These are phyloP conservation scores for Lepas anatifera DNA, from an alignment of 2,888 invertebrate species.

Conservation along the genomic window DNA sequence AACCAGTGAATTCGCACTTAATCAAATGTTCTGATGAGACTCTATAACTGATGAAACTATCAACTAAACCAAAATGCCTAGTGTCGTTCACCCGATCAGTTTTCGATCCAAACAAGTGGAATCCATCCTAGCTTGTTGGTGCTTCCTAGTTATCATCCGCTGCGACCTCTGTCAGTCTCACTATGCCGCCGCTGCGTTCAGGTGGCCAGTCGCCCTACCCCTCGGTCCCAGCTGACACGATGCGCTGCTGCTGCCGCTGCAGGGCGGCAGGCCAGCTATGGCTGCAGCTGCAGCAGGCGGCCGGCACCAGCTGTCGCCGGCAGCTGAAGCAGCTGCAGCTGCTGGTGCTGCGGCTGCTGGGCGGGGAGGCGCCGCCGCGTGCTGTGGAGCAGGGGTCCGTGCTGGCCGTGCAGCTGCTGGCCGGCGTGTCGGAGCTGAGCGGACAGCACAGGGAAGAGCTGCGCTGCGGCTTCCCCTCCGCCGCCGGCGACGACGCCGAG, in stretches of 20 bases:
- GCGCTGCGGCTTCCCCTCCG: not conserved
- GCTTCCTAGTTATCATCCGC: not conserved
- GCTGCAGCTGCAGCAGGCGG: not conserved
- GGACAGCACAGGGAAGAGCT: not conserved
- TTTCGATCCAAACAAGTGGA: too few species aligned
- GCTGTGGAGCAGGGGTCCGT: not conserved
- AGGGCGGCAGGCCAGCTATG: not conserved
- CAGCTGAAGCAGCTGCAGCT: slow-evolving; percentile 2
- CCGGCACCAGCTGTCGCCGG: not conserved
- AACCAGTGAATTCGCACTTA: too few species aligned
- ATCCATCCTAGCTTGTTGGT: too few species aligned
- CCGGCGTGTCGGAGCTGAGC: not conserved
- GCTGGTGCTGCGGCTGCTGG: not conserved
- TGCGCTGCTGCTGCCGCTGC: not conserved
- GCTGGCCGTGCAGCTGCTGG: not conserved
- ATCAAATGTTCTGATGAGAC: too few species aligned
- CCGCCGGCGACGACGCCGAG: not conserved
- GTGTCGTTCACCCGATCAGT: too few species aligned
- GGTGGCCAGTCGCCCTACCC: too few species aligned
- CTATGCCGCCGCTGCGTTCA: not conserved
- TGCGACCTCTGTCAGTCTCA: not conserved
- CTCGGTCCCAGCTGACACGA: too few species aligned
- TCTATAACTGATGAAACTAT: too few species aligned
- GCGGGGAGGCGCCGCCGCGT: slow-evolving; percentile 2
- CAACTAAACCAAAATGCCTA: too few species aligned